Evolutionary conservation across 2,888 invertebrate genomes (phyloP).

Genomic region (Cephalotes varians): DNA sequence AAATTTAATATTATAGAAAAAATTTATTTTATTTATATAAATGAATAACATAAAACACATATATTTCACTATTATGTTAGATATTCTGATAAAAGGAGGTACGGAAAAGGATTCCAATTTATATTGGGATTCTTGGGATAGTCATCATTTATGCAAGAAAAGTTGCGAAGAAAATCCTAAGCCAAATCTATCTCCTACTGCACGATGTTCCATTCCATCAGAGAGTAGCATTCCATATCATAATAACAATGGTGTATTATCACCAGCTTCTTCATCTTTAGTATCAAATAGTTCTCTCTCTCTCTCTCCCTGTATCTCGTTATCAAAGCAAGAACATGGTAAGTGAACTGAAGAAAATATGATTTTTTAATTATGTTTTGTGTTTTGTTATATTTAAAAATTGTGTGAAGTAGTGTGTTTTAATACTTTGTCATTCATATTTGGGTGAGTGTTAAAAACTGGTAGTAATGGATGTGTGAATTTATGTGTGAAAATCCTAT

Average conservation of each 20-base stretch:
- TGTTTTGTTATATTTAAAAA: constrained; percentile 4
- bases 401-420: background rate
- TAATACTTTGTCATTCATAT: background rate
- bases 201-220: constrained; percentile 88
- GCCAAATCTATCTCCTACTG: constrained; percentile 86
- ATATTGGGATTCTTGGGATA: constrained; percentile 98
- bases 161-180: constrained; percentile 87
- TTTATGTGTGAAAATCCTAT: background rate
- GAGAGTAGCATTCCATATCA: constrained; percentile 87
- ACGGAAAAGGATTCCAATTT: constrained; percentile 89
- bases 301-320: constrained; percentile 84
- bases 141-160: constrained; percentile 87
- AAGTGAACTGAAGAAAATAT: constrained; percentile 34
- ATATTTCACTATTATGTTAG: constrained; percentile 81
- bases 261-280: constrained; percentile 86
- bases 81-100: constrained; percentile 88
- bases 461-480: too few species aligned
- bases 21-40: background rate
- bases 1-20: constrained; percentile 18
- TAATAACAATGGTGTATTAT: constrained; percentile 83
- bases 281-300: constrained; percentile 86
- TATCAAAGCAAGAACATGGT: constrained; percentile 78
- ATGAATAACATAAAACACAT: background rate
- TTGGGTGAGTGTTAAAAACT: too few species aligned
- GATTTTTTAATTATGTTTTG: background rate